These are phyloP conservation scores for Andrena chrysosceles DNA, from an alignment of 2,888 invertebrate genomes.

Conservation along the genomic window DNA sequence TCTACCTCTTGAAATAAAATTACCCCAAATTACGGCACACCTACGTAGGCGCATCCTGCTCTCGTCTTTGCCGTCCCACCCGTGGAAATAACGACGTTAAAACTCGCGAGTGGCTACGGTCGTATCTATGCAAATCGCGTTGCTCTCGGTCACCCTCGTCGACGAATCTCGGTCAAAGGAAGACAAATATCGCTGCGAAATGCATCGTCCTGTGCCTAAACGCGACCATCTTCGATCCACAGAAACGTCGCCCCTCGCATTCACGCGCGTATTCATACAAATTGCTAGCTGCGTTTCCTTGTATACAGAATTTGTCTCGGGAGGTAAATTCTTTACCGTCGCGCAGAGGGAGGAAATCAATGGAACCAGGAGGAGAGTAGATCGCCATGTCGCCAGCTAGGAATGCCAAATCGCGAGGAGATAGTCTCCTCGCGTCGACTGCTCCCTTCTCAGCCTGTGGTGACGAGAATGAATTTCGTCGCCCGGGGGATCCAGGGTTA, in stretches of 20 bases:
- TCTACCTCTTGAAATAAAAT: constrained; percentile 41
- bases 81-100: constrained; percentile 37
- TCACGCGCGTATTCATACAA: background rate
- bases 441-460: background rate
- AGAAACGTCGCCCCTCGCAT: background rate
- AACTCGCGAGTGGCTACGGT: background rate
- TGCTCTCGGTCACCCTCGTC: background rate
- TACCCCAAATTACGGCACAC: constrained; percentile 36
- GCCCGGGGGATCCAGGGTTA: background rate
- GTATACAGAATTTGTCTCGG: no score
- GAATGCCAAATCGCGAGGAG: constrained; percentile 17
- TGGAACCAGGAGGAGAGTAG: background rate
- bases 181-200: background rate
- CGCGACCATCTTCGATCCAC: background rate
- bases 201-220: background rate
- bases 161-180: constrained; percentile 17
- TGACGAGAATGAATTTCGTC: constrained; percentile 38
- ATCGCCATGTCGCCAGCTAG: background rate
- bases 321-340: background rate
- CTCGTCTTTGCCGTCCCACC: constrained; percentile 13
- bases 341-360: constrained; percentile 16
- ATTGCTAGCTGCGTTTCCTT: background rate
- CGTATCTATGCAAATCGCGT: constrained; percentile 23
- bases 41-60: constrained; percentile 21
- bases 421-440: constrained; percentile 16